Evolutionary conservation across 2,797 vertebrate species (phyloP), one percentile per base, ranked within the genome.

Genomic region (Lagocephalus sceleratus): DNA sequence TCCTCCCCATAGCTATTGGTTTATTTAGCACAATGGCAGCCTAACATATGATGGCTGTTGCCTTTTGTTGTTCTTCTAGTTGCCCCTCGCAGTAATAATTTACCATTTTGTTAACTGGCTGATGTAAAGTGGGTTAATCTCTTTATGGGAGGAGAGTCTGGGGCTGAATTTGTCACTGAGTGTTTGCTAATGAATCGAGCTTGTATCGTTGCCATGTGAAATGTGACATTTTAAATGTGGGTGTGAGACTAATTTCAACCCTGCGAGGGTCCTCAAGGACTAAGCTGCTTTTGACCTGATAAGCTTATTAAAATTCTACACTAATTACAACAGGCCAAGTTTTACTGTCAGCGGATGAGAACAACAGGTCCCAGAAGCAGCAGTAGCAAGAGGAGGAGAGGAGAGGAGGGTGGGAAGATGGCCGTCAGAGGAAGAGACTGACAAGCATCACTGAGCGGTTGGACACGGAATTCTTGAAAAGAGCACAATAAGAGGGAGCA

Each of bases 241-340:
- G 73, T 82, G 69, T 46, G 17, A 54, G 81, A 83, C 85, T 87
- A 86, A 88, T 91, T 87, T 88, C 84, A 71, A 83, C 77, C 82
- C 78, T 78, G 82, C 78, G 68, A 69, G 82, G 84, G 86, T 87
- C 88, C 88, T 90, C 56, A 68, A 88, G 88, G 85, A 88, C 82
- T 84, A 87, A 88, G 88, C 90, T 90, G 88, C 87, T 88, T 90
- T 87, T 91, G 84, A 92, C 90, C 88, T 81, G 89, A 91, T 91
- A 90, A 91, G 88, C 90, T 91, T 86, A 91, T 91, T 91, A 89
- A 83, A 91, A 91, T 90, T 90, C 85, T 85, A 66, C 83, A 83
- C 85, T 90, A 90, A 90, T 91, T 90, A 89, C 88, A 79, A 78
- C 76, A 75, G 78, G 67, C 81, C 76, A 75, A 63, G 73, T 77